A percentile compares a stretch with the other conserved stretches of the same genome.
phyloP scores from a whole-genome alignment of 2,797 vertebrate genomes.

The Thripadectes ignobilis region DNA sequence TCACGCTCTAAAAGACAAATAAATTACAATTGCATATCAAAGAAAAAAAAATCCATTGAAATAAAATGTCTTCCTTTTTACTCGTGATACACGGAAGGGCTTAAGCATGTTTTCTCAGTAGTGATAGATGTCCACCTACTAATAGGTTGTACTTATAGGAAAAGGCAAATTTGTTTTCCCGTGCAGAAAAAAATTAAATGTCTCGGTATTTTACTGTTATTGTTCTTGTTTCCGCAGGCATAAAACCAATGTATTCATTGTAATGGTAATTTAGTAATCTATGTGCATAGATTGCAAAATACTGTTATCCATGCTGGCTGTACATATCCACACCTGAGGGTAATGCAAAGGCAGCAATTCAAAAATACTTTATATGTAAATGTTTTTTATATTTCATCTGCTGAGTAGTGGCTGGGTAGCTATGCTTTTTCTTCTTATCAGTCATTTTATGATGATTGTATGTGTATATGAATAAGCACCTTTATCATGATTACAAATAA shows the following conservation, averaged over 20 bases:
- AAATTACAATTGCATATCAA: not conserved
- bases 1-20: not conserved
- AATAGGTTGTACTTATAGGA: not conserved
- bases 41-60: not conserved
- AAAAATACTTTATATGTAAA: slow-evolving; percentile 20
- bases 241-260: not conserved
- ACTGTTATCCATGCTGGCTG: not conserved
- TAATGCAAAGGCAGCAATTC: slow-evolving; percentile 78
- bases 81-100: not conserved
- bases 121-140: not conserved
- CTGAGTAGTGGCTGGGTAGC: slow-evolving; percentile 52
- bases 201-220: not conserved
- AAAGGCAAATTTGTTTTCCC: not conserved
- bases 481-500: not conserved
- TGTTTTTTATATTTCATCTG: slow-evolving; percentile 25
- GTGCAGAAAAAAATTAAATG: not conserved
- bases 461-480: slow-evolving; percentile 3
- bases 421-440: not conserved
- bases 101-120: not conserved
- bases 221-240: not conserved
- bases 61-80: not conserved
- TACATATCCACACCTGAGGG: slow-evolving; percentile 40
- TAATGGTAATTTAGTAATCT: not conserved
- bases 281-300: not conserved
- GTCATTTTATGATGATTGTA: not conserved